Evolutionary conservation across 2,113 vertebrate genomes (phyloP).

Genomic region (Phalacrocorax aristotelis): DNA sequence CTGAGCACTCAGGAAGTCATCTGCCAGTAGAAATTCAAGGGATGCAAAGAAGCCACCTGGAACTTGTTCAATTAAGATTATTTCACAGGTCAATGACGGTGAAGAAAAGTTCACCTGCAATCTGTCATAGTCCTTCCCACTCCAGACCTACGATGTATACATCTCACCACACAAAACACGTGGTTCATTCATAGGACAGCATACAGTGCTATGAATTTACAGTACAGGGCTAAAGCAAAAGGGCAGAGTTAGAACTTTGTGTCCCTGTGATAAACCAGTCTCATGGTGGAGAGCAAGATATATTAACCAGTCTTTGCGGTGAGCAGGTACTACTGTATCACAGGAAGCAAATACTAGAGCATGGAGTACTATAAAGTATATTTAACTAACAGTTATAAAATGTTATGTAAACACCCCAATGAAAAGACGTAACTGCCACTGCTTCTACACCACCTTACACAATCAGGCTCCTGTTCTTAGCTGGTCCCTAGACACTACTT

Average conservation of each 20-base stretch:
- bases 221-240: not conserved
- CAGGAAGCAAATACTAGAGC: not conserved
- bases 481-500: not conserved
- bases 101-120: not conserved
- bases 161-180: rapidly evolving
- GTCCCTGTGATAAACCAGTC: not conserved
- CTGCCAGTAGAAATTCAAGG: not conserved
- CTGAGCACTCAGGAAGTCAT: conserved; percentile 10
- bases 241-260: not conserved
- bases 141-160: not conserved
- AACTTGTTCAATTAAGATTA: not conserved
- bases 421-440: not conserved
- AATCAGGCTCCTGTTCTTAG: not conserved
- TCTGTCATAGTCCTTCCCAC: not conserved
- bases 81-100: not conserved
- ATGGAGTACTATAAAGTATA: not conserved
- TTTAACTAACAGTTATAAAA: not conserved
- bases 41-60: not conserved
- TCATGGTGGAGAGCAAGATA: not conserved
- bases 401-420: not conserved
- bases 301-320: not conserved
- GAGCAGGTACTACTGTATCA: not conserved
- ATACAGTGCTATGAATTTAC: not conserved
- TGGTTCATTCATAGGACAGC: not conserved
- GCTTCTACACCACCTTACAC: not conserved